A percentile compares a stretch with the other conserved stretches of the same genome.
Conservation (phyloP, 2,888 invertebrate species). For the Epinotia nisella region DNA sequence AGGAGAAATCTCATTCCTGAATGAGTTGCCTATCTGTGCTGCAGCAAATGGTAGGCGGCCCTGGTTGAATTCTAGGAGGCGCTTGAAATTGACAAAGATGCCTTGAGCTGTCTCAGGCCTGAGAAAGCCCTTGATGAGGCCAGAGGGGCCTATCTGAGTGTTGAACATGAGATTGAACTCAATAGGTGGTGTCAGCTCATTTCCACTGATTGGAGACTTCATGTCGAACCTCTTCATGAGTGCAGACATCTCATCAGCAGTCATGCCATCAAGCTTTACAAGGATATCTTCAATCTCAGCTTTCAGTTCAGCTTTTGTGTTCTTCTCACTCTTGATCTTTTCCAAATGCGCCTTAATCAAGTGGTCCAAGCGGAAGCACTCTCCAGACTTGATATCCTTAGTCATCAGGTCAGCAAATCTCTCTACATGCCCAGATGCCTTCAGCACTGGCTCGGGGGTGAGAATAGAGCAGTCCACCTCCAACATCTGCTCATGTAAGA, state of each 20-base stretch:
- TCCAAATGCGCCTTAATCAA: constrained; percentile 97
- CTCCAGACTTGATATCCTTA: constrained; percentile 97
- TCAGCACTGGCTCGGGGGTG: constrained; percentile 98
- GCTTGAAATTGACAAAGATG: constrained; percentile 99
- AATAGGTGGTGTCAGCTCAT: constrained; percentile 97
- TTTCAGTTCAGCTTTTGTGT: constrained; percentile 88
- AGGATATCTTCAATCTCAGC: constrained; percentile 91
- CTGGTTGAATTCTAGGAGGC: constrained; percentile 98
- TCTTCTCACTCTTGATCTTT: constrained; percentile 93
- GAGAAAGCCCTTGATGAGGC: constrained; percentile 96
- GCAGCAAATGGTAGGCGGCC: constrained; percentile 98
- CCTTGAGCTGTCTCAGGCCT: constrained; percentile 99
- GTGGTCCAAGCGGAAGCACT: constrained; percentile 99
- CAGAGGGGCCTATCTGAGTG: constrained; percentile 98
- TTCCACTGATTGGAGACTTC: constrained; percentile 97
- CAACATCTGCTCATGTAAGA: constrained; percentile 98
- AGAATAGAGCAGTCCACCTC: constrained; percentile 99
- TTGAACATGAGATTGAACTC: constrained; percentile 99
- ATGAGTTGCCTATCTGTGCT: constrained; percentile 99
- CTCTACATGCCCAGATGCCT: constrained; percentile 99
- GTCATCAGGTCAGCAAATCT: constrained; percentile 99
- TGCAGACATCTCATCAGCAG: constrained; percentile 93
- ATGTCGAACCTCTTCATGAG: constrained; percentile 95
- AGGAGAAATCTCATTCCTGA: constrained; percentile 99
- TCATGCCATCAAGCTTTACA: constrained; percentile 96